A percentile compares a stretch with the other conserved stretches of the same genome.
phyloP scores from a whole-genome alignment of 2,797 vertebrate species.

The Coendou prehensilis region DNA sequence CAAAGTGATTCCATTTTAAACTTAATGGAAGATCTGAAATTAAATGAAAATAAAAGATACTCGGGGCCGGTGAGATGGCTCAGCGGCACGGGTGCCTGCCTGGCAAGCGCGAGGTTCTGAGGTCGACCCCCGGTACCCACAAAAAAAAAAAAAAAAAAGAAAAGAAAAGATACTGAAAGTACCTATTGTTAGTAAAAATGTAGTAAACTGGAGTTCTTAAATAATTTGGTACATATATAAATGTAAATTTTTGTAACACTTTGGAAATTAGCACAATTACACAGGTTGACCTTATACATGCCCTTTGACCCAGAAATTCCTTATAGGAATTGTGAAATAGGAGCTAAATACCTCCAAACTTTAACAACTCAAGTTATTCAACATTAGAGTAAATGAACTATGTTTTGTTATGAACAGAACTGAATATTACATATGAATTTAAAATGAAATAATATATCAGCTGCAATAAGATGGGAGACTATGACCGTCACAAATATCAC shows the following conservation, averaged over 20 bases:
- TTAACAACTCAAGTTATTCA: not conserved
- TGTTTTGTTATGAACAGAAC: not conserved
- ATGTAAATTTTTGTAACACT: not conserved
- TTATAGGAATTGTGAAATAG: not conserved
- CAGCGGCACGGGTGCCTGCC: too few species aligned
- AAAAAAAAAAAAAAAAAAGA: not conserved
- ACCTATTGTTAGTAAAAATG: not conserved
- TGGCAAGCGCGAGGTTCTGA: too few species aligned
- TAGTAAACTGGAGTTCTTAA: not conserved
- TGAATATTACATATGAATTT: not conserved
- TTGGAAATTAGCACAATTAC: not conserved
- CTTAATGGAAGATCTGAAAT: not conserved
- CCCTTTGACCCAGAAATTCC: not conserved
- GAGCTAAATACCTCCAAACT: not conserved
- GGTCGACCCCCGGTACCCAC: too few species aligned
- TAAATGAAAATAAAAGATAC: constrained; percentile 20
- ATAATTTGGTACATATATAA: not conserved
- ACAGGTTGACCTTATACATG: not conserved
- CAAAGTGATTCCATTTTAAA: not conserved
- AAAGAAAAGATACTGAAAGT: not conserved
- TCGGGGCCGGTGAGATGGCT: too few species aligned
- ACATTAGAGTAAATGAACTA: not conserved
- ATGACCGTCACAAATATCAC: not conserved
- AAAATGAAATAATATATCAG: not conserved
- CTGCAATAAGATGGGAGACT: not conserved